phyloP scores from a whole-genome alignment of 1,140 invertebrate genomes.

The Drosophila tropicalis region DNA sequence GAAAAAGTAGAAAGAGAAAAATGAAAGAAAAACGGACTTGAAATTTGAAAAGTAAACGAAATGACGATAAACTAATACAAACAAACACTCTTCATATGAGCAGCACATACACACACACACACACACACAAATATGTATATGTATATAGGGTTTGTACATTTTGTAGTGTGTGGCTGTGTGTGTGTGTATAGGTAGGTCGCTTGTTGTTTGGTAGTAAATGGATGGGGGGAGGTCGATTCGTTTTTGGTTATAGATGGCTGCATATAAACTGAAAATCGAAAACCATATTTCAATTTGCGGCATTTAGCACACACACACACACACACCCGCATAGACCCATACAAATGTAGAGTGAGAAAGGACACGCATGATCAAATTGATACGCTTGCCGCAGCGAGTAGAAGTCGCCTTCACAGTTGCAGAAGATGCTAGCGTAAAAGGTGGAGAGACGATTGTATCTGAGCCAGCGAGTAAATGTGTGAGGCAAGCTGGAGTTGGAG shows the following conservation, averaged over 20 bases:
- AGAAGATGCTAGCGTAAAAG: constrained; percentile 4
- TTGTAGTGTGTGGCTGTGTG: not conserved
- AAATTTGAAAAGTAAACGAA: constrained; percentile 79
- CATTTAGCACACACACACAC: constrained; percentile 70
- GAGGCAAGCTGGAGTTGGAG: not conserved
- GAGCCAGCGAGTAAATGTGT: not conserved
- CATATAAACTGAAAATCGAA: constrained; percentile 81
- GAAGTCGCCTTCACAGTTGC: constrained; percentile 1
- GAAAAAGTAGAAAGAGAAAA: not conserved
- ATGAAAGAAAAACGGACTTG: constrained; percentile 55
- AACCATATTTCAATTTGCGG: constrained; percentile 81
- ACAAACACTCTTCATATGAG: constrained; percentile 36
- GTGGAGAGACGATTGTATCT: not conserved
- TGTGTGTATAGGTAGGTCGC: constrained; percentile 1
- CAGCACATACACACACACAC: constrained; percentile 5
- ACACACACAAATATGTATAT: not conserved
- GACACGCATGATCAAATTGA: constrained; percentile 79
- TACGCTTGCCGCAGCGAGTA: constrained; percentile 73
- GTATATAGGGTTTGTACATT: constrained; percentile 26
- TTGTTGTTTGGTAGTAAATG: constrained; percentile 14
- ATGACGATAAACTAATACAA: constrained; percentile 72
- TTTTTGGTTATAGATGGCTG: constrained; percentile 77
- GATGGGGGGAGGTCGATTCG: constrained; percentile 23
- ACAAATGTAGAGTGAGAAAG: constrained; percentile 25
- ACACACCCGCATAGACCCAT: constrained; percentile 18